A percentile compares a stretch with the other conserved stretches of the same genome.
phyloP scores from a whole-genome alignment of 2,888 invertebrate species.

The Sarcophaga caerulescens region DNA sequence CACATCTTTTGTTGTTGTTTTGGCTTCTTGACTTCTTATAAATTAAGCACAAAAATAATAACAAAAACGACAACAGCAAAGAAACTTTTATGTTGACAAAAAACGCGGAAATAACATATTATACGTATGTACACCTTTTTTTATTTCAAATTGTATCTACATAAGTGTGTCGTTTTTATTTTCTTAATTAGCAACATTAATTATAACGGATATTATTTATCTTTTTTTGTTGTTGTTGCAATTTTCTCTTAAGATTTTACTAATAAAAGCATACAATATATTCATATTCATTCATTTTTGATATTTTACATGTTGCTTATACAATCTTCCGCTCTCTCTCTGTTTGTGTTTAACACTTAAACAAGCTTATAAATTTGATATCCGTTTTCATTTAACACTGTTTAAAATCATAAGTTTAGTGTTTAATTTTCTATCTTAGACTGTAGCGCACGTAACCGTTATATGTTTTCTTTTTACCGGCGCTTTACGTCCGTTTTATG shows the following conservation, averaged over 20 bases:
- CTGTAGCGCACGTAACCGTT: conserved; percentile 38
- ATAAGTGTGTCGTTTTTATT: conserved; percentile 8
- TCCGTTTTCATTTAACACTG: conserved; percentile 1
- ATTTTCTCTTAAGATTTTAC: conserved; percentile 12
- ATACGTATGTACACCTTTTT: not conserved
- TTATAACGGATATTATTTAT: conserved; percentile 36
- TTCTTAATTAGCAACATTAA: conserved; percentile 42
- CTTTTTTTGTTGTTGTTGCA: not conserved
- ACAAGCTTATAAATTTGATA: conserved; percentile 29
- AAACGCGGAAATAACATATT: conserved; percentile 32
- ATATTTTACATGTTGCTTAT: not conserved
- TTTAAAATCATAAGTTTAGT: not conserved
- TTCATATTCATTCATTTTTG: not conserved
- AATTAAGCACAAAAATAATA: conserved; percentile 27
- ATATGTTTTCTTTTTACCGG: conserved; percentile 6
- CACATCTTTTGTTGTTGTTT: conserved; percentile 1
- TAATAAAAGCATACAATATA: conserved; percentile 14
- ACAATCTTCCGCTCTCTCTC: not conserved
- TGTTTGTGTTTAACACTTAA: not conserved
- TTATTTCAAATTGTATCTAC: not conserved
- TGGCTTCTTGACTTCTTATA: conserved; percentile 39
- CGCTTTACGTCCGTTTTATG: conserved; percentile 53
- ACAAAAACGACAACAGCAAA: conserved; percentile 10
- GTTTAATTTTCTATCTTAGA: not conserved
- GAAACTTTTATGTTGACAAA: not conserved